Evolutionary conservation across 1,140 invertebrate species (phyloP).

Genomic region (Littorina saxatilis): DNA sequence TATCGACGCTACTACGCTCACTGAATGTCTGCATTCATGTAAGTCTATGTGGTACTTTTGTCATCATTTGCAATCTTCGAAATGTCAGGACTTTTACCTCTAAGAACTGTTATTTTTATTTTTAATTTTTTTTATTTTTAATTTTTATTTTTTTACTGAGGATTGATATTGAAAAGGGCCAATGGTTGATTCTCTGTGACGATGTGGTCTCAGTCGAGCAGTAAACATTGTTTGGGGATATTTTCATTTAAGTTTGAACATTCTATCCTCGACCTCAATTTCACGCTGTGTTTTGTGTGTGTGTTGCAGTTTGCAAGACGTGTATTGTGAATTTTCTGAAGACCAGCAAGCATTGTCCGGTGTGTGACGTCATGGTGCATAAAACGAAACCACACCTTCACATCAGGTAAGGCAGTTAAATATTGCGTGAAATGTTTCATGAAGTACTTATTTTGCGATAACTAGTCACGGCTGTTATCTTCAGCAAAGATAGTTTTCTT

Average conservation of each 20-base stretch:
- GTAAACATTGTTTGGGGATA: too few species aligned
- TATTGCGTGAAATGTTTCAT: too few species aligned
- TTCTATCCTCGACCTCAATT: too few species aligned
- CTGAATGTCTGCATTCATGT: constrained; percentile 96
- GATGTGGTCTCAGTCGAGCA: too few species aligned
- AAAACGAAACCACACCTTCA: constrained; percentile 72
- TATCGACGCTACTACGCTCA: constrained; percentile 98
- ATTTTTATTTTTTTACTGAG: constrained; percentile 44
- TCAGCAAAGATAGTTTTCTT: too few species aligned
- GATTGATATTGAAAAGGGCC: too few species aligned
- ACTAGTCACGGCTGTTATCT: too few species aligned
- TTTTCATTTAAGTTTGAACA: too few species aligned
- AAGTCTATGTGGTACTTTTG: constrained; percentile 48
- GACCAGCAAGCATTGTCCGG: constrained; percentile 74
- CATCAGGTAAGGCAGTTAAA: constrained; percentile 70
- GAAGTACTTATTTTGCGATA: too few species aligned
- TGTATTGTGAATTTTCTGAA: constrained; percentile 74
- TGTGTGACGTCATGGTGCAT: constrained; percentile 75
- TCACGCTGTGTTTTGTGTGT: too few species aligned
- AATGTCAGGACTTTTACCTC: neutral
- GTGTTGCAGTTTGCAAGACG: constrained; percentile 75
- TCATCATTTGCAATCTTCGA: neutral
- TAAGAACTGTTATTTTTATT: neutral
- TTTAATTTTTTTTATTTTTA: neutral
- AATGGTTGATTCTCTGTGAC: too few species aligned